A percentile compares a stretch with the other conserved stretches of the same genome.
Evolutionary conservation across 2,797 vertebrate species (phyloP).

Genomic region (Aselliscus stoliczkanus): DNA sequence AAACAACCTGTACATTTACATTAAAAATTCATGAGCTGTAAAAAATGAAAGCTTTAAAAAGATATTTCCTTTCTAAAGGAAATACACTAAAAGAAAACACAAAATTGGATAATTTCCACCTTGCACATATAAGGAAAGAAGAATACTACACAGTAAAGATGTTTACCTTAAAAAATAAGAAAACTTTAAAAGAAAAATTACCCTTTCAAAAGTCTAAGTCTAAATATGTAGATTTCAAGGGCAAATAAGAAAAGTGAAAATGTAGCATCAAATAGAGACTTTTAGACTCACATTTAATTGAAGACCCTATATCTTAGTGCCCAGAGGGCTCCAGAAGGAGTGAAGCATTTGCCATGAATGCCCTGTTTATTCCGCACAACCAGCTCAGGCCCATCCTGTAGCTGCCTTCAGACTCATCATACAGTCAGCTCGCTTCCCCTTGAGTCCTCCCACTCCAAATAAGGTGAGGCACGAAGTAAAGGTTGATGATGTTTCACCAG

Average conservation of each 20-base stretch:
- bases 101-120: neutral
- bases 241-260: neutral
- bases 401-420: neutral
- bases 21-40: neutral
- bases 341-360: rapidly evolving
- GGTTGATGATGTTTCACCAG: neutral
- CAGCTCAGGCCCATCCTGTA: neutral
- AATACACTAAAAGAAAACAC: neutral
- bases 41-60: slow-evolving; percentile 13
- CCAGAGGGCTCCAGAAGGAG: neutral
- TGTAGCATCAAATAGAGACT: neutral
- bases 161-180: neutral
- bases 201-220: neutral
- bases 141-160: neutral
- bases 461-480: neutral
- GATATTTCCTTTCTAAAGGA: neutral
- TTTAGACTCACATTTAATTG: neutral
- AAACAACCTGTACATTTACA: slow-evolving; percentile 3
- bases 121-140: neutral
- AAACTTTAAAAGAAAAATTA: neutral
- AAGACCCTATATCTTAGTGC: neutral
- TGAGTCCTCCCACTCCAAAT: neutral
- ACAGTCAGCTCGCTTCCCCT: neutral
- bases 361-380: neutral
- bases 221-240: neutral